Evolutionary conservation across 1,140 invertebrate genomes (phyloP).

Genomic region (Caenorhabditis latens): DNA sequence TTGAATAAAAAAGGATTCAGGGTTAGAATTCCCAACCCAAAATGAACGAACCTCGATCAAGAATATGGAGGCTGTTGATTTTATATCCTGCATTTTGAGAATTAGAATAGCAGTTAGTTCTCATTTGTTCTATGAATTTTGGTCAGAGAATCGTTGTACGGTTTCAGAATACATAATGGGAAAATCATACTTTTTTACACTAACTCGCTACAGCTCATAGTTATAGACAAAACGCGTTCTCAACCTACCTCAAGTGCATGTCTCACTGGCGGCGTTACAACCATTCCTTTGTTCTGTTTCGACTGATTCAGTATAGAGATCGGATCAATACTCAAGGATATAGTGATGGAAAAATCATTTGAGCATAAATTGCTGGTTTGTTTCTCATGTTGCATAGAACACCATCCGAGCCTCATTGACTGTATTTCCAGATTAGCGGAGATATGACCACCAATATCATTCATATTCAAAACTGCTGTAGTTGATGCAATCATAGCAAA

Average conservation of each 20-base stretch:
- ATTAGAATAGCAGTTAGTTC: neutral
- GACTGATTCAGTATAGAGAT: neutral
- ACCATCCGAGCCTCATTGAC: conserved; percentile 69
- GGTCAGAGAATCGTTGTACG: too few species aligned
- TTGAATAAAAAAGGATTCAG: neutral
- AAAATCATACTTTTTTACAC: neutral
- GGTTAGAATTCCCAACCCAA: neutral
- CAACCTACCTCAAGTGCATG: conserved; percentile 33
- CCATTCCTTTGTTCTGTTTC: conserved; percentile 18
- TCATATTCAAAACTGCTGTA: conserved; percentile 90
- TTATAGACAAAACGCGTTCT: neutral
- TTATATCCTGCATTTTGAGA: neutral
- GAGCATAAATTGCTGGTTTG: conserved; percentile 68
- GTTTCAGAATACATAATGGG: too few species aligned
- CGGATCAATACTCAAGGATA: conserved; percentile 30
- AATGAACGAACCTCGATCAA: neutral
- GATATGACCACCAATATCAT: conserved; percentile 76
- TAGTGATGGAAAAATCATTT: conserved; percentile 70
- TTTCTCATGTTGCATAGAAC: conserved; percentile 70
- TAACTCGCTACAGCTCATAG: neutral
- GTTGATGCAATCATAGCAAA: conserved; percentile 81
- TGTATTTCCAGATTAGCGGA: conserved; percentile 78
- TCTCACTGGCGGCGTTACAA: neutral
- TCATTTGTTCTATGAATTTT: too few species aligned
- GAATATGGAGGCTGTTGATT: neutral